Evolutionary conservation across 2,797 vertebrate genomes (phyloP), one percentile per base, ranked within the genome.

Genomic region (Crossoptilon crossoptilon): DNA sequence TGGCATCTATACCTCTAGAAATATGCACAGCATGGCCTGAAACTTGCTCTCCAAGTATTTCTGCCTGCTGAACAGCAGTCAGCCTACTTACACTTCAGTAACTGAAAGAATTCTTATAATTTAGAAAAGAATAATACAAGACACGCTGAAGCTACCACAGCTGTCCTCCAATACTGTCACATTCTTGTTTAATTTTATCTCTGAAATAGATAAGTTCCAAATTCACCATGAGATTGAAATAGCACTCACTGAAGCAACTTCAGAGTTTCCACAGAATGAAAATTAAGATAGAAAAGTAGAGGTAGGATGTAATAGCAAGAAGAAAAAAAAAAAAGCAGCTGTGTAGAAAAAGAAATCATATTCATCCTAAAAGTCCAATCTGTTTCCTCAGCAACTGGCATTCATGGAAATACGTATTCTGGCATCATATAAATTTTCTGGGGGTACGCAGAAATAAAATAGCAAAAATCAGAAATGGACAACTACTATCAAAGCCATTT

Each of bases 351-450:
- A 14, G 56, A 35, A 35, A 59, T 35, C 56, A 59, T 35, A 10
- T 9, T 9, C 56, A 59, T 35, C 33, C 21, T 15, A 14, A 6
- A 59, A 59, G n/a, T 35, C 56, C 56, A 59, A 59, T 13, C 56
- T 35, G n/a, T 35, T 35, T 35, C 19, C 63, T 63, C 87, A 35
- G 5, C 7, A 6, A 15, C 33, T 8, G 70, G 76, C 24, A 31
- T 12, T 51, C 1, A 6, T 10, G 19, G 62, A 39, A 56, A 43
- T 3, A 10, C 1, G 6, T 1, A 8, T 5, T 26, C 19, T 46
- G 24, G 3, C 4, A 2, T 3, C 48, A 17, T 3, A 24, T 16
- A 16, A 2, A 5, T 4, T 21, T 56, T 39, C 60, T 37, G 8
- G 35, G 46, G 43, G 41, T 58, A 58, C 0, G 41, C 46, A 14